Evolutionary conservation across 2,113 vertebrate genomes (phyloP).

Genomic region (Tringa solitaria): DNA sequence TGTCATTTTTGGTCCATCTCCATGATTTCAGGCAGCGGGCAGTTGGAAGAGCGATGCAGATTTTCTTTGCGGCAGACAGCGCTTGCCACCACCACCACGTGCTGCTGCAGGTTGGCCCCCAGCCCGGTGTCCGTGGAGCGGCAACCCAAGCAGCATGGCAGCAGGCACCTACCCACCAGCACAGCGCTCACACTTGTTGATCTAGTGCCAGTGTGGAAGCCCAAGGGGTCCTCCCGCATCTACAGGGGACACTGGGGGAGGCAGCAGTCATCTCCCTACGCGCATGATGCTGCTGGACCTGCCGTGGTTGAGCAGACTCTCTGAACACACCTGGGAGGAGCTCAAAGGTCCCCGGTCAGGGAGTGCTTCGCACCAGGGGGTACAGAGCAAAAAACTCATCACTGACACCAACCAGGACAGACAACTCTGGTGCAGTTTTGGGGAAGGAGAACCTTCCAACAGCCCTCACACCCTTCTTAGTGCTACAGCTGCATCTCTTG

Average conservation of each 20-base stretch:
- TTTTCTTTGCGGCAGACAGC: background rate
- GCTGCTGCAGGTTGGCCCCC: background rate
- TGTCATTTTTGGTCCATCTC: constrained; percentile 54
- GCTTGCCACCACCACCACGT: background rate
- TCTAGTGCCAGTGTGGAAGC: background rate
- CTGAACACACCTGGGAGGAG: background rate
- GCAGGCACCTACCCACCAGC: background rate
- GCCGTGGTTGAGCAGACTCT: background rate
- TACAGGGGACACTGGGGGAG: fast-evolving
- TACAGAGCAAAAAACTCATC: background rate
- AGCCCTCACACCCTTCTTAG: background rate
- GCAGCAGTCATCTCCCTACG: background rate
- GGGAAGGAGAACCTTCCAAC: background rate
- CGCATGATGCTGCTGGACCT: background rate
- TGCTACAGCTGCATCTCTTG: background rate
- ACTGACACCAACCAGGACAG: background rate
- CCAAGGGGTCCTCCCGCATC: background rate
- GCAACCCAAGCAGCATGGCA: background rate
- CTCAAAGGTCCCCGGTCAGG: fast-evolving
- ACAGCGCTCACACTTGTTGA: background rate
- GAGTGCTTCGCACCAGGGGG: fast-evolving
- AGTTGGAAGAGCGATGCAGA: background rate
- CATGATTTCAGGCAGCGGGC: background rate
- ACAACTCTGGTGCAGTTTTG: background rate
- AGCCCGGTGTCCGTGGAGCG: fast-evolving